These are phyloP conservation scores for Muntiacus muntjak DNA, from an alignment of 2,113 vertebrate genomes.

Conservation along the genomic window DNA sequence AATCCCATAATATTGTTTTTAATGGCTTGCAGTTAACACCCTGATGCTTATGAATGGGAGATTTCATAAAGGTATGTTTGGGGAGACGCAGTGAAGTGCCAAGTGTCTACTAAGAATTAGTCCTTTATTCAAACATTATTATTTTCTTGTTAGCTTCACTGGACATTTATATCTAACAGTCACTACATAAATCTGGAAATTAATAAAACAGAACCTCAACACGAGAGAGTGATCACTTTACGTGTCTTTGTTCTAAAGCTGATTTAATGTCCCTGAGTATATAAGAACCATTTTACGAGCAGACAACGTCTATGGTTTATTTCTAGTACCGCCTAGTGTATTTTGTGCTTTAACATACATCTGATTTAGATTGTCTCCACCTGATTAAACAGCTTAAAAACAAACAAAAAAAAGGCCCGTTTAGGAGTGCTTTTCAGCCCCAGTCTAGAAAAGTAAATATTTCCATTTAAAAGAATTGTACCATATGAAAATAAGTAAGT, in stretches of 20 bases:
- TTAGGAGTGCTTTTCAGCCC: neutral
- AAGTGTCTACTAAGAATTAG: constrained; percentile 47
- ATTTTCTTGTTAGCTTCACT: constrained; percentile 57
- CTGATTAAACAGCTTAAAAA: neutral
- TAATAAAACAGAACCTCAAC: constrained; percentile 54
- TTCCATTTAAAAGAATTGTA: neutral
- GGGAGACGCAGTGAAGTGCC: neutral
- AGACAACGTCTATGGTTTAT: neutral
- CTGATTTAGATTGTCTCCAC: neutral
- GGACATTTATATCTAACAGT: constrained; percentile 59
- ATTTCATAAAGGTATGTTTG: constrained; percentile 39
- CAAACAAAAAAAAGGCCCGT: neutral
- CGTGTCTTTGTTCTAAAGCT: constrained; percentile 39
- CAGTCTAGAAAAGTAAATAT: neutral
- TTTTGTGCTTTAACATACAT: neutral
- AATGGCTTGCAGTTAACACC: constrained; percentile 26
- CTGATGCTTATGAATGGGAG: constrained; percentile 62
- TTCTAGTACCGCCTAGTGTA: neutral
- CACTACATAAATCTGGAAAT: constrained; percentile 51
- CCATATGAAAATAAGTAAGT: neutral
- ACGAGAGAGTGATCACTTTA: constrained; percentile 46
- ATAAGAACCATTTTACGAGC: constrained; percentile 5
- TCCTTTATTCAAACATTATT: constrained; percentile 55
- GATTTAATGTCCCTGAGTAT: constrained; percentile 32
- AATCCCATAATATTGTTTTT: constrained; percentile 20